These are phyloP conservation scores for Sylvia atricapilla DNA, from an alignment of 2,113 vertebrate species.

Conservation along the genomic window DNA sequence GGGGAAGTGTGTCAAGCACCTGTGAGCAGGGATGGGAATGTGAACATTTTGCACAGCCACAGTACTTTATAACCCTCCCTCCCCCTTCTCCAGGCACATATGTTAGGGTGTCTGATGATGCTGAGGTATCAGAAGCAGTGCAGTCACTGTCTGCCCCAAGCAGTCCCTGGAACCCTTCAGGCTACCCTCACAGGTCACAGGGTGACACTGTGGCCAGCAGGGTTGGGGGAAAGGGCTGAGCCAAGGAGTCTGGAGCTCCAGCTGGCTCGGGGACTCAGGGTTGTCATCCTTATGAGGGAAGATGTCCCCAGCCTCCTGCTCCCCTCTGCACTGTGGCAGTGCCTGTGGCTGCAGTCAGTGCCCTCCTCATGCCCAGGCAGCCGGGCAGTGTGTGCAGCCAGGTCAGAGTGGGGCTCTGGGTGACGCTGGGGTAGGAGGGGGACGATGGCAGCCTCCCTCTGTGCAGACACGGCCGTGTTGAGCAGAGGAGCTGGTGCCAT, in stretches of 20 bases:
- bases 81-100: background rate
- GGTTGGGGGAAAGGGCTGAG: background rate
- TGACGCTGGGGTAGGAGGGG: constrained; percentile 11
- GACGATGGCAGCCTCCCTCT: constrained; percentile 13
- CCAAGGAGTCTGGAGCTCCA: background rate
- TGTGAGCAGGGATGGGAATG: background rate
- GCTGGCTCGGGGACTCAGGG: background rate
- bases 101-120: background rate
- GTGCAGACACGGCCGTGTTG: background rate
- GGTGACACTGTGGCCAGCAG: background rate
- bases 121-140: background rate
- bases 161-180: background rate
- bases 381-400: background rate
- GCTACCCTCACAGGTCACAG: background rate
- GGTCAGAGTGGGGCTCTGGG: background rate
- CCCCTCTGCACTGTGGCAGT: background rate
- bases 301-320: background rate
- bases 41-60: background rate
- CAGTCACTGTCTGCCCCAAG: background rate
- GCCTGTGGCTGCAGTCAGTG: background rate
- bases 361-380: background rate
- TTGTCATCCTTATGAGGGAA: background rate
- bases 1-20: background rate
- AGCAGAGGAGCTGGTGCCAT: constrained; percentile 34
- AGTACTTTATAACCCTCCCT: background rate